A percentile compares a stretch with the other conserved stretches of the same genome.
Evolutionary conservation across 2,888 invertebrate species (phyloP).

Genomic region (Steromphala cineraria): DNA sequence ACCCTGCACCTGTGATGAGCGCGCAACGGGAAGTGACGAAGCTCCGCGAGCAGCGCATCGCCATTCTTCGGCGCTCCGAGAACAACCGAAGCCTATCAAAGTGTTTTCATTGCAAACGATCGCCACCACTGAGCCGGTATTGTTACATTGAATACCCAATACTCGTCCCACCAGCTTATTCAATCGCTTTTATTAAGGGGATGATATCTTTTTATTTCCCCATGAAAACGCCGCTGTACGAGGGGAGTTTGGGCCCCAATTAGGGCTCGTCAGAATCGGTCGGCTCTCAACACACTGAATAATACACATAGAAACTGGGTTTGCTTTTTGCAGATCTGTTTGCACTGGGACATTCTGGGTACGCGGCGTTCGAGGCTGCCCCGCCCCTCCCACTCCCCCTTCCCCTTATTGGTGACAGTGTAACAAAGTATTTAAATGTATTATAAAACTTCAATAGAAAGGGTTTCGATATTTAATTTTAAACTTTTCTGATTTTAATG

Average conservation of each 20-base stretch:
- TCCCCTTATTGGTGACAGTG: neutral
- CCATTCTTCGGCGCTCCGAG: conserved; percentile 14
- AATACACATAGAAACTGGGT: neutral
- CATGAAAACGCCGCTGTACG: conserved; percentile 3
- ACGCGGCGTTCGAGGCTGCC: neutral
- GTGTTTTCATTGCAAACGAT: conserved; percentile 19
- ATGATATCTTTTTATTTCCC: conserved; percentile 11
- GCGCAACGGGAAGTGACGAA: neutral
- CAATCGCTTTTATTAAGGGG: conserved; percentile 4
- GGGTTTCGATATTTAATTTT: too few relatives aligned
- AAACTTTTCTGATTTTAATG: neutral
- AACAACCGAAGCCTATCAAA: conserved; percentile 17
- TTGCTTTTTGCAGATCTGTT: neutral
- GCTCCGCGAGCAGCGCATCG: conserved; percentile 11
- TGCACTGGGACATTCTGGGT: neutral
- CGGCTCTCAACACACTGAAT: neutral
- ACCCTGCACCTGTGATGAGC: conserved; percentile 5
- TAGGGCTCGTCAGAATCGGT: neutral
- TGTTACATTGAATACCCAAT: neutral
- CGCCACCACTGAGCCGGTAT: conserved; percentile 11
- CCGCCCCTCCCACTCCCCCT: neutral
- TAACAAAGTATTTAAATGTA: neutral
- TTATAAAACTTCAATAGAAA: too few relatives aligned
- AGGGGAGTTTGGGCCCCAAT: neutral
- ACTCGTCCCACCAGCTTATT: conserved; percentile 8